phyloP scores from a whole-genome alignment of 2,888 invertebrate species.

The Slavum lentiscoides region DNA sequence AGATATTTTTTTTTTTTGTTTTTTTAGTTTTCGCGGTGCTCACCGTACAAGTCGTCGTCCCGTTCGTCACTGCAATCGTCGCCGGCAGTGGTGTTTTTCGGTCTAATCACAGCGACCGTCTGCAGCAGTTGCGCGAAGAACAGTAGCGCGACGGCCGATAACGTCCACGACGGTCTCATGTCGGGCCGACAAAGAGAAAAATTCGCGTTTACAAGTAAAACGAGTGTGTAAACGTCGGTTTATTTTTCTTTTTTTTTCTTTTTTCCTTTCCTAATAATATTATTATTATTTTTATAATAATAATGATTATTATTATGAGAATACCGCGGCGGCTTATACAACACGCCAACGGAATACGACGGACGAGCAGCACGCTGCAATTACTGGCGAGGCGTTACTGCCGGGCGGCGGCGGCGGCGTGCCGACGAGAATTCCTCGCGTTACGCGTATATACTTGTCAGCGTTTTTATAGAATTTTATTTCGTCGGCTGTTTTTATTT shows the following conservation, averaged over 20 bases:
- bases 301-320: background rate
- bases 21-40: background rate
- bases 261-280: background rate
- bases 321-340: too few relatives aligned
- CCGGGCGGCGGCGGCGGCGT: too few relatives aligned
- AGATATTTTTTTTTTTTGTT: too few relatives aligned
- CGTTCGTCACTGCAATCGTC: background rate
- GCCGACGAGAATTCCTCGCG: background rate
- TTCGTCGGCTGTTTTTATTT: slow-evolving; percentile 20
- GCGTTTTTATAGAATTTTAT: slow-evolving; percentile 19
- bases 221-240: background rate
- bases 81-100: background rate
- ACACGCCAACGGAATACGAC: background rate
- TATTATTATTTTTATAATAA: background rate
- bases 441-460: slow-evolving; percentile 10
- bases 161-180: slow-evolving; percentile 17
- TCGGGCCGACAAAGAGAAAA: background rate
- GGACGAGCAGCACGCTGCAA: slow-evolving; percentile 1
- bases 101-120: background rate
- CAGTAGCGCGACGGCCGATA: background rate
- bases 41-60: background rate
- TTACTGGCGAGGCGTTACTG: background rate
- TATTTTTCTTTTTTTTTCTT: background rate
- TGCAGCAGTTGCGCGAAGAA: background rate
- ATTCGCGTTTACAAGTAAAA: background rate